Evolutionary conservation across 2,797 vertebrate species (phyloP), one percentile per base, ranked within the genome.

Genomic region (Propithecus deckenii): DNA sequence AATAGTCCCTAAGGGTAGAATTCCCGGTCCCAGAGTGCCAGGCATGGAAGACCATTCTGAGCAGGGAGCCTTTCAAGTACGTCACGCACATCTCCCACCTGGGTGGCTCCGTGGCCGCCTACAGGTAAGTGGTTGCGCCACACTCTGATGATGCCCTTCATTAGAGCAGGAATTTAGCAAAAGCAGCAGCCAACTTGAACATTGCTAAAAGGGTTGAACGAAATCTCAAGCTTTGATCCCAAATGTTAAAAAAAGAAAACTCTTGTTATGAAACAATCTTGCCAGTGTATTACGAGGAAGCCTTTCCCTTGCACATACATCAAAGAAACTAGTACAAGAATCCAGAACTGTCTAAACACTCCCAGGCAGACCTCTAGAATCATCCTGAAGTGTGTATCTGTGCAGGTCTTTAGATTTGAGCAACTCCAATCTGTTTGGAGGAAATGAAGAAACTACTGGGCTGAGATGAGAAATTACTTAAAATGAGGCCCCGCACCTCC

Each of bases 361-460:
- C 85, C 28, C 74, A 28, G 8, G 25, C 55, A 92, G 76, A 65
- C 5, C 0, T 2, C 63, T 1, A 14, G 46, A 48, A 17, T 43
- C 55, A 3, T 4, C 6, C 28, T 4, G 30, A 48, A 43, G 41
- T 9, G 4, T 0, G 0, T 14, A 18, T 5, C 38, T 0, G 1
- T 6, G 0, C 5, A 32, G 48, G 43, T 43, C 48, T 59, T 18
- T 4, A 22, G 22, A 12, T 1, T 5, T 8, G 43, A 43, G 17
- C 71, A 10, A 4, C 35, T 7, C 35, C 7, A 0, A 11, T 11
- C 30, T 35, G 7, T 35, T 17, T 25, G 0, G 12, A 35, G 61
- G 13, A 13, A 3, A 30, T 0, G 0, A 48, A 35, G 89, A 48
- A 61, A 3, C 61, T 12, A 4, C 7, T 17, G 32, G 30, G 35